Percentiles rank a stretch among this genome's conserved stretches.
phyloP scores from a whole-genome alignment of 2,797 vertebrate genomes.

The Onychomys leucogaster region DNA sequence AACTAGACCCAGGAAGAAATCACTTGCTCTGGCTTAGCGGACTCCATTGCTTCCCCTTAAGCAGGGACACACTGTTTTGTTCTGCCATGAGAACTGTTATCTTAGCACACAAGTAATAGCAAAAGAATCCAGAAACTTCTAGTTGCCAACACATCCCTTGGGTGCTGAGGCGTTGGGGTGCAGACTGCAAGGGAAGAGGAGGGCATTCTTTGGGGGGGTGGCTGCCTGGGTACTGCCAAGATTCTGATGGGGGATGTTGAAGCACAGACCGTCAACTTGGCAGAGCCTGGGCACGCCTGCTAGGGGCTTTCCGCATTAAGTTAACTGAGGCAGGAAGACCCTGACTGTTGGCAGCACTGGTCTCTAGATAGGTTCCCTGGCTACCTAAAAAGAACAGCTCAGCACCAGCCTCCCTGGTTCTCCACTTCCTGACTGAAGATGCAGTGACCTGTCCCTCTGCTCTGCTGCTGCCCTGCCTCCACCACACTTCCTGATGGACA shows the following conservation, averaged over 20 bases:
- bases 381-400: background rate
- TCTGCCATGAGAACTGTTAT: conserved; percentile 13
- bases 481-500: too few relatives aligned
- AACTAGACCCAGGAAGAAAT: conserved; percentile 48
- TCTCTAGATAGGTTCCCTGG: background rate
- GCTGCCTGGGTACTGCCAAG: background rate
- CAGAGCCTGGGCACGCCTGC: background rate
- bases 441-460: background rate
- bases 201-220: background rate
- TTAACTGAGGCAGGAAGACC: background rate
- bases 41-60: conserved; percentile 64
- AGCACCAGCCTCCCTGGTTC: background rate
- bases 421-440: background rate
- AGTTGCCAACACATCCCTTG: conserved; percentile 26
- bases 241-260: background rate
- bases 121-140: background rate
- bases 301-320: background rate
- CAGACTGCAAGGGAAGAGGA: background rate
- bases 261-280: too few relatives aligned
- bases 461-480: background rate
- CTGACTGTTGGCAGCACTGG: background rate
- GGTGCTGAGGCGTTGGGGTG: background rate
- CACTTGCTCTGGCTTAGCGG: conserved; percentile 62
- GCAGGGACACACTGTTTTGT: conserved; percentile 23
- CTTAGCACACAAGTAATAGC: conserved; percentile 37